Evolutionary conservation across 2,888 invertebrate genomes (phyloP).

Genomic region (Nemoura dubitans): DNA sequence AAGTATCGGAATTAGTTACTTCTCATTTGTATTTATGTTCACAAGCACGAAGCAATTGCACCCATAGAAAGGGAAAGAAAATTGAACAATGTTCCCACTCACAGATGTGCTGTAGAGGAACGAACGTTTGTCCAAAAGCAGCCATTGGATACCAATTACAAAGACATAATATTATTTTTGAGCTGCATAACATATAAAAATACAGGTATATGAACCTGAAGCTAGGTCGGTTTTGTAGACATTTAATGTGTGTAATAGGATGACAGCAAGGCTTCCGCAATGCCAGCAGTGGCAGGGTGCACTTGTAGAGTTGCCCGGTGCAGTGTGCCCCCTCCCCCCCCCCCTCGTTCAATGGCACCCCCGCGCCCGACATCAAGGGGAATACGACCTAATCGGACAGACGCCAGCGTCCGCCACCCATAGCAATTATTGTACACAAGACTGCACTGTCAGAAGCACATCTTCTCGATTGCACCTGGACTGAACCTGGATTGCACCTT

Average conservation of each 20-base stretch:
- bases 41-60: too few relatives aligned
- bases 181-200: too few relatives aligned
- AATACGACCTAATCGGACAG: neutral
- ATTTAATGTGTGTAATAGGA: neutral
- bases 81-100: too few relatives aligned
- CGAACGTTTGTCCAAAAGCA: too few relatives aligned
- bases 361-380: too few relatives aligned
- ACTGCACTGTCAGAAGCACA: neutral
- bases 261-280: neutral
- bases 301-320: neutral
- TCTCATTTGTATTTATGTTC: too few relatives aligned
- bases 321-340: neutral
- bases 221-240: neutral
- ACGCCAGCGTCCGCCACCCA: neutral
- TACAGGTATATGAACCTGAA: neutral
- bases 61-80: too few relatives aligned
- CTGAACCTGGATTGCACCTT: neutral
- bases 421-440: neutral
- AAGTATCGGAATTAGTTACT: too few relatives aligned
- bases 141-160: too few relatives aligned
- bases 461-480: neutral
- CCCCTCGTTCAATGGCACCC: neutral
- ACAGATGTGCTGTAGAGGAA: too few relatives aligned
- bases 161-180: too few relatives aligned
- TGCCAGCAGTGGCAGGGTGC: neutral